Evolutionary conservation across 2,113 vertebrate genomes (phyloP), one percentile per base, ranked within the genome.

Genomic region (Arvicanthis niloticus): DNA sequence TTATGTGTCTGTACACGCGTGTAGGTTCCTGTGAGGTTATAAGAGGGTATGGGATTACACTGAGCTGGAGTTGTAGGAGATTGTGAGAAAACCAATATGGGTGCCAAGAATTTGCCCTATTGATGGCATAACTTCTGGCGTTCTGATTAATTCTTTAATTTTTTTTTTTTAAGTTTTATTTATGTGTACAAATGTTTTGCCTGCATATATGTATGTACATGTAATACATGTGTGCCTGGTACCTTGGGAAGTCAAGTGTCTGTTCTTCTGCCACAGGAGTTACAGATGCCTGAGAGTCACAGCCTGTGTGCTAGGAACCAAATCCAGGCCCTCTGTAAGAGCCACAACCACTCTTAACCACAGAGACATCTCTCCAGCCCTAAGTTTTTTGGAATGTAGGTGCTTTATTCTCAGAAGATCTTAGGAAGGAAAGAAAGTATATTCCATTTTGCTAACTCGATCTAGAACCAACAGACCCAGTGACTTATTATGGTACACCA

Each of bases 371-470:
- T 58, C 37, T 81, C 5, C 34, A 11, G 53, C 37, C 37, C 34
- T 56, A 15, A 24, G 21, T 40, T 8, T 60, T 82, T 40, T 78
- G 31, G 53, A 31, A 19, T 72, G 19, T 7, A 37, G 8, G 19
- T 29, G 67, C 42, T 87, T 89, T 86, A 91, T 70, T 97, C 48
- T 29, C 8, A 24, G 53, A 95, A 94, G 73, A 15, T 86, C 62
- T 81, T 92, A 56, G 72, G 45, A 73, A 75, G 22, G 56, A 90
- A 24, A 84, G 37, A 70, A 56, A 77, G 37, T 87, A 17, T 95
- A 31, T 68, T 73, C 37, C 3, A 6, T 67, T 62, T 76, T 13
- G 24, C 29, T 75, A 0, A 31, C 29, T 13, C 87, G 45, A 34
- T 85, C 80, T 73, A 65, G 62, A 90, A 37, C 51, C 53, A 80